A percentile compares a stretch with the other conserved stretches of the same genome.
Conservation (phyloP, 1,140 invertebrate genomes). For the Ditylenchus dipsaci region DNA sequence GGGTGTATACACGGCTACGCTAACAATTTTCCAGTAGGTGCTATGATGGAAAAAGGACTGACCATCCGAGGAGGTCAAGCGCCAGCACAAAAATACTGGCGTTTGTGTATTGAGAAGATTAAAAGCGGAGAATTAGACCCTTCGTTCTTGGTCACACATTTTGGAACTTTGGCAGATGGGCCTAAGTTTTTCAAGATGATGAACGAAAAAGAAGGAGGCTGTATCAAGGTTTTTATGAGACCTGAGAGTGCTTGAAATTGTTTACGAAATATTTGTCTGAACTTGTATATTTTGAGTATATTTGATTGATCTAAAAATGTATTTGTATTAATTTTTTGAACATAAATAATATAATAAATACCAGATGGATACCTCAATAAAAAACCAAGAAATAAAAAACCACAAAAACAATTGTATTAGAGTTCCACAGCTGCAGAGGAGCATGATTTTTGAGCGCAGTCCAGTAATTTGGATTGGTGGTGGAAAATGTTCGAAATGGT, state of each 20-base stretch:
- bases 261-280: no score
- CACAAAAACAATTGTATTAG: no score
- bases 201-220: slow-evolving; percentile 12
- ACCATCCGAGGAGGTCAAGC: slow-evolving; percentile 8
- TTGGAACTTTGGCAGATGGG: slow-evolving; percentile 5
- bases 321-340: no score
- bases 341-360: no score
- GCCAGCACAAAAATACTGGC: slow-evolving; percentile 15
- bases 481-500: no score
- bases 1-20: slow-evolving; percentile 18
- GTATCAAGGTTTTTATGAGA: slow-evolving; percentile 12
- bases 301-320: no score
- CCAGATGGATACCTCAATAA: no score
- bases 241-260: neutral
- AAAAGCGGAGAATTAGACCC: slow-evolving; percentile 1
- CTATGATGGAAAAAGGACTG: slow-evolving; percentile 17
- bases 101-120: slow-evolving; percentile 11
- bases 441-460: no score
- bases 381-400: no score
- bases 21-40: slow-evolving; percentile 21
- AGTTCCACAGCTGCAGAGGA: no score
- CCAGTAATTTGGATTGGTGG: no score
- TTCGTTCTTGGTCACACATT: slow-evolving; percentile 6
- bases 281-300: no score
- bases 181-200: slow-evolving; percentile 14